Evolutionary conservation across 2,797 vertebrate genomes (phyloP), one percentile per base, ranked within the genome.

Genomic region (Arctocebus calabarensis): DNA sequence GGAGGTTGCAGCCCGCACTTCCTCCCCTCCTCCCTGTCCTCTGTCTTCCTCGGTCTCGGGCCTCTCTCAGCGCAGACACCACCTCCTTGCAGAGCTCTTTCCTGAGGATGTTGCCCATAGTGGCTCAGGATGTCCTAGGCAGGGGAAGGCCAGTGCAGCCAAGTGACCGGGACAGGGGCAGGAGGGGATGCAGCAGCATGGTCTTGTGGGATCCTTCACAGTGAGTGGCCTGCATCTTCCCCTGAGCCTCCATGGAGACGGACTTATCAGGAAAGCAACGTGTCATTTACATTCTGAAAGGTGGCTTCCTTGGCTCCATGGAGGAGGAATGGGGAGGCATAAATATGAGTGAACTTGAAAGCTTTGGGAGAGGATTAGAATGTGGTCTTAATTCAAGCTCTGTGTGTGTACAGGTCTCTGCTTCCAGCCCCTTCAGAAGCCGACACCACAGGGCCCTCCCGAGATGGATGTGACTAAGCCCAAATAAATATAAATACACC

Each of bases 231-330:
- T 64, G 27, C 17, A 14, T n/a, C 34, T 23, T 43, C 61, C 45
- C 78, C 9, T 3, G 48, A 89, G 61, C 13, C 77, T 37, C 62
- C 14, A 7, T 13, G 55, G 19, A 23, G 52, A 48, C 32, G 37
- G 20, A 3, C 16, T 19, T 23, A 52, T 10, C 17, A 20, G 3
- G 37, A 4, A 66, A 32, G 9, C 23, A 20, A 6, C 40, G 14
- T 32, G 27, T 6, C 5, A 64, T 3, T 27, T 10, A 59, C 1
- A 25, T 25, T 45, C 23, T 92, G 16, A 20, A 37, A 68, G 27
- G 7, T 16, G 12, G 2, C 22, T 70, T 19, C 2, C 3, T 13
- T 1, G 32, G 55, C 55, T 40, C 17, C 2, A 0, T 9, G 52
- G n/a, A 66, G 25, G 40, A 25, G 2, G 12, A 64, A 7, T 9